Evolutionary conservation across 2,113 vertebrate species (phyloP).

Genomic region (Psittacula cyanocephala): DNA sequence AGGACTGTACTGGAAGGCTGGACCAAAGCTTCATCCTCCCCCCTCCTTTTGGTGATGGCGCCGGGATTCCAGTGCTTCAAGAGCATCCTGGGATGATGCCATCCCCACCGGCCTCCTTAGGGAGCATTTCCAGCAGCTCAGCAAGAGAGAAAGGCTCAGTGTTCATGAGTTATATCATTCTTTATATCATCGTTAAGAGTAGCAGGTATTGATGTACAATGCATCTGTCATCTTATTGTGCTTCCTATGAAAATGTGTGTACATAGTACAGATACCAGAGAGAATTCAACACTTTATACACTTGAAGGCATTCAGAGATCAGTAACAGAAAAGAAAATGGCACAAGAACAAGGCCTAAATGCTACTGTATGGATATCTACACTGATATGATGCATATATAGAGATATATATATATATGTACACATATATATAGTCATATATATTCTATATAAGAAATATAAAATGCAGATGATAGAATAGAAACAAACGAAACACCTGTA

Average conservation of each 20-base stretch:
- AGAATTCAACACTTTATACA: constrained; percentile 82
- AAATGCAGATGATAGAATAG: constrained; percentile 73
- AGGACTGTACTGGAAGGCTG: fast-evolving
- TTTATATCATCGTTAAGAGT: constrained; percentile 81
- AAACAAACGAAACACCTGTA: constrained; percentile 46
- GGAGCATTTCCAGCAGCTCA: constrained; percentile 14
- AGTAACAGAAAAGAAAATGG: constrained; percentile 55
- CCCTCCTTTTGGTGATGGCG: neutral
- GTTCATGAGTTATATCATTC: constrained; percentile 73
- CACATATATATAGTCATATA: constrained; percentile 80
- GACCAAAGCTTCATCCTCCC: neutral
- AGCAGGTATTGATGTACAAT: constrained; percentile 83
- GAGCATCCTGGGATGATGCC: neutral
- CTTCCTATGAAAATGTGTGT: constrained; percentile 86
- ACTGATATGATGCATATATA: constrained; percentile 64
- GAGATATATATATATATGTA: constrained; percentile 49
- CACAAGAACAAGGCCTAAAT: constrained; percentile 71
- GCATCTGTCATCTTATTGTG: constrained; percentile 84
- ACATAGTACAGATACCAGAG: constrained; percentile 85
- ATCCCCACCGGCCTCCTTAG: neutral
- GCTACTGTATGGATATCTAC: constrained; percentile 75
- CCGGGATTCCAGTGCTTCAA: neutral
- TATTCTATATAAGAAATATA: constrained; percentile 82
- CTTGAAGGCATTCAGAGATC: constrained; percentile 83
- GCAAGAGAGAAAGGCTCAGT: constrained; percentile 35